phyloP scores from a whole-genome alignment of 2,113 vertebrate genomes.

The Trochalopteron elliotii region DNA sequence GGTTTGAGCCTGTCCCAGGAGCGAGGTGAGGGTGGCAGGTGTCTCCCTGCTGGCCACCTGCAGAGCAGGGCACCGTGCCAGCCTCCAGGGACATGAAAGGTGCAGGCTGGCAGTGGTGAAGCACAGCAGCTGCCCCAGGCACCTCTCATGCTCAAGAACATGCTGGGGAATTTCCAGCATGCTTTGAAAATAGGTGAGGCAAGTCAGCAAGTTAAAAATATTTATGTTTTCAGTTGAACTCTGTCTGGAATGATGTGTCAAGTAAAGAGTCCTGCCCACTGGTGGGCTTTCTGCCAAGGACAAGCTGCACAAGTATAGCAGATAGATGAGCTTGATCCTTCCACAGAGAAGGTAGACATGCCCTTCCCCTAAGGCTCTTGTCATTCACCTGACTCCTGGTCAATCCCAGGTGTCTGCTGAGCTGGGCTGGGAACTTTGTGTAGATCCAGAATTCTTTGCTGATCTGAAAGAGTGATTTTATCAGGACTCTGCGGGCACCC shows the following conservation, averaged over 20 bases:
- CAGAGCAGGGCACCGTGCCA: fast-evolving
- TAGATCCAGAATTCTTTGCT: not conserved
- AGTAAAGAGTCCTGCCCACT: not conserved
- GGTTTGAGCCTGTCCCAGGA: fast-evolving
- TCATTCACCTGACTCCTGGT: not conserved
- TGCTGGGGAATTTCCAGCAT: not conserved
- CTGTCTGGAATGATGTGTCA: not conserved
- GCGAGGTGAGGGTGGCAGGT: fast-evolving
- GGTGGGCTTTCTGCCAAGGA: not conserved
- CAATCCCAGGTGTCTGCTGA: not conserved
- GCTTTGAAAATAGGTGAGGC: not conserved
- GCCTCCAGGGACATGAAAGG: not conserved
- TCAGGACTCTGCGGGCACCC: not conserved
- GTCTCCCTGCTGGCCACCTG: not conserved
- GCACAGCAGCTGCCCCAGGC: not conserved
- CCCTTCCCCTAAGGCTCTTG: not conserved
- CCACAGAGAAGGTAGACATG: not conserved
- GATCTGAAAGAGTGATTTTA: not conserved
- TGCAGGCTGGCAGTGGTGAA: not conserved
- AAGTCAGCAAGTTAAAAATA: not conserved
- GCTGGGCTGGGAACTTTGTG: not conserved
- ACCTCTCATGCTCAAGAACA: not conserved
- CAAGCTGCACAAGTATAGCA: not conserved
- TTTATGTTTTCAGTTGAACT: not conserved
- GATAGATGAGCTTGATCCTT: not conserved